Evolutionary conservation across 1,140 invertebrate species (phyloP), one percentile per base, ranked within the genome.

Genomic region (Aphis craccivora): DNA sequence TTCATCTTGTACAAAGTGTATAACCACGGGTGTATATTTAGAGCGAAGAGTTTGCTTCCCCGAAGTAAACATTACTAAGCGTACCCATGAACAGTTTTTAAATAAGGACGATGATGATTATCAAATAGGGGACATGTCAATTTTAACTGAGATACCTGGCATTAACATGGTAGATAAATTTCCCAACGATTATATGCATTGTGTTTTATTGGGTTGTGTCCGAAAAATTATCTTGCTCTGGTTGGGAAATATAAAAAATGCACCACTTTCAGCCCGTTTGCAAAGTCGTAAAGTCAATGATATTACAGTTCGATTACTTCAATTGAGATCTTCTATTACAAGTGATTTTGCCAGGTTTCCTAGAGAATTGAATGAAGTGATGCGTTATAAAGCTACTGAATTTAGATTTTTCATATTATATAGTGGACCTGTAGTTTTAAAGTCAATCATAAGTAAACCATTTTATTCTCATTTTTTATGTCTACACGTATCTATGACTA

Each of bases 151-250:
- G 30, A 67, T 67, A 67, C 60, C 60, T n/a, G 60, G 60, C 60
- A 67, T n/a, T n/a, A 67, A 67, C 60, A 67, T 67, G 60, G 60
- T 67, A 30, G 60, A 67, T 67, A 67, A 67, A 67, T n/a, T 67
- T n/a, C 60, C 30, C 60, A 67, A 67, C 2, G 30, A 67, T 67
- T 67, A 67, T 67, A 67, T 67, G 60, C 60, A 60, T 60, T 60
- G 55, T 60, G 23, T 25, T 60, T 60, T 60, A 60, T 60, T 60
- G 30, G 55, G 55, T 30, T 67, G 60, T 67, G 60, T 67, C 60
- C 30, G 8, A 67, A 67, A 67, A 67, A 67, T 67, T 0, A 67
- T 67, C 60, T 67, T 67, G 30, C 60, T 67, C 60, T 67, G 60
- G 30, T 67, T 67, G 60, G 60, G 55, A 60, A 60, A 30, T 30